Evolutionary conservation across 2,888 invertebrate genomes (phyloP).

Genomic region (Troides oblongomaculatus): DNA sequence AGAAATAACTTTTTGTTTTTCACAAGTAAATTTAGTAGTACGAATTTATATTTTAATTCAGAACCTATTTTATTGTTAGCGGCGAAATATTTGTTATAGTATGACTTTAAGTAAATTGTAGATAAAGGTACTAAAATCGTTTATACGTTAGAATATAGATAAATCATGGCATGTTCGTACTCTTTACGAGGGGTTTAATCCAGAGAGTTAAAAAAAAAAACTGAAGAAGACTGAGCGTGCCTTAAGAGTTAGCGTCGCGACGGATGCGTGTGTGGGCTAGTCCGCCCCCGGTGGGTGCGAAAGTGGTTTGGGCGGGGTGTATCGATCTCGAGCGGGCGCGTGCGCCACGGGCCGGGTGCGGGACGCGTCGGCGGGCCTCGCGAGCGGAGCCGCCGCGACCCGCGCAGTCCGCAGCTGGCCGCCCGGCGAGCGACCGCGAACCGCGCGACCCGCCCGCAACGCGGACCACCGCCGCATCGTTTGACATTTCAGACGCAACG

Average conservation of each 20-base stretch:
- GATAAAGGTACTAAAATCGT: background rate
- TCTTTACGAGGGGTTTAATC: constrained; percentile 13
- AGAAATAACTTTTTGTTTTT: no score
- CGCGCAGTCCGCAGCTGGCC: constrained; percentile 76
- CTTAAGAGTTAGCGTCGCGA: constrained; percentile 48
- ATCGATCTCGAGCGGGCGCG: constrained; percentile 75
- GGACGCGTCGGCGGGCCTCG: constrained; percentile 55
- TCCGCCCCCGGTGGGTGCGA: constrained; percentile 53
- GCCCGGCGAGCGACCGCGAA: constrained; percentile 65
- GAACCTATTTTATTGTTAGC: no score
- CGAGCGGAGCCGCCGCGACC: constrained; percentile 42
- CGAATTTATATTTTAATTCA: no score
- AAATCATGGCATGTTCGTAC: constrained; percentile 5
- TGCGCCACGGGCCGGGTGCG: constrained; percentile 62
- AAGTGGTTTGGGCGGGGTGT: constrained; percentile 70
- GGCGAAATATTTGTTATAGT: no score
- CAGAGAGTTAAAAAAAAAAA: constrained; percentile 45
- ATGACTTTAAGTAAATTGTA: no score
- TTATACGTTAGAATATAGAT: background rate
- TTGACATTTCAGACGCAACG: constrained; percentile 61
- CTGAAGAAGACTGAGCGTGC: constrained; percentile 45
- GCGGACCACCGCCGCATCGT: constrained; percentile 45
- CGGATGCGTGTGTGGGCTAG: constrained; percentile 46
- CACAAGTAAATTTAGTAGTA: no score
- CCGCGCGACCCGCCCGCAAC: constrained; percentile 39